These are phyloP conservation scores for Rhinopomastus cyanomelas DNA, from an alignment of 2,113 vertebrate genomes.

Conservation along the genomic window DNA sequence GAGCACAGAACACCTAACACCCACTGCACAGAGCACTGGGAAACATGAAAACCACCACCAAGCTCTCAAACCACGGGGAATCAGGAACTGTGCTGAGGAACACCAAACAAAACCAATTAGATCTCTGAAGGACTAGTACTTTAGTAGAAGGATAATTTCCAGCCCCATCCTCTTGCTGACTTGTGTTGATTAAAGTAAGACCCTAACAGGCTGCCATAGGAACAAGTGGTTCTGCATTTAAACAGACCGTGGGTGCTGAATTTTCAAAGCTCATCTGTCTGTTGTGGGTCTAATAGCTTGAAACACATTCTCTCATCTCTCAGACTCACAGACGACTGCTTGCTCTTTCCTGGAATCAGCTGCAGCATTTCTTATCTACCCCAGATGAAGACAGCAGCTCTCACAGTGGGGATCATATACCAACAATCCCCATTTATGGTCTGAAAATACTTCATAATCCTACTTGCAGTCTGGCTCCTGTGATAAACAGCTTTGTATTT, in stretches of 20 bases:
- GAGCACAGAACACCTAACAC: not conserved
- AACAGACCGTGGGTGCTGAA: constrained; percentile 17
- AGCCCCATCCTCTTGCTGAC: not conserved
- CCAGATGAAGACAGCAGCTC: not conserved
- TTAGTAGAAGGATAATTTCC: constrained; percentile 1
- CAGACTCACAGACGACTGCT: not conserved
- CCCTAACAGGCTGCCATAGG: not conserved
- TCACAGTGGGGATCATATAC: not conserved
- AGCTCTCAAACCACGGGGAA: not conserved
- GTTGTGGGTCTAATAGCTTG: not conserved
- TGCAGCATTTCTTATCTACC: constrained; percentile 21
- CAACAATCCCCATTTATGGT: not conserved
- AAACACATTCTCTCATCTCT: not conserved
- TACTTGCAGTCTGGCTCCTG: not conserved
- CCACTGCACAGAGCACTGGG: not conserved
- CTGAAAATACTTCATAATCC: not conserved
- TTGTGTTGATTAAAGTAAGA: not conserved
- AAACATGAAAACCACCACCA: not conserved
- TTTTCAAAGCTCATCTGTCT: constrained; percentile 29
- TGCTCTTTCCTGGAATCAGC: constrained; percentile 24
- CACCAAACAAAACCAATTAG: not conserved
- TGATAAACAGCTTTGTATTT: not conserved
- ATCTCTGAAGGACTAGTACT: not conserved
- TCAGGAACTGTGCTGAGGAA: not conserved
- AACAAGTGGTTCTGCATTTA: constrained; percentile 13